Conservation (phyloP, 2,888 invertebrate genomes). For the Stenoptilia bipunctidactyla region DNA sequence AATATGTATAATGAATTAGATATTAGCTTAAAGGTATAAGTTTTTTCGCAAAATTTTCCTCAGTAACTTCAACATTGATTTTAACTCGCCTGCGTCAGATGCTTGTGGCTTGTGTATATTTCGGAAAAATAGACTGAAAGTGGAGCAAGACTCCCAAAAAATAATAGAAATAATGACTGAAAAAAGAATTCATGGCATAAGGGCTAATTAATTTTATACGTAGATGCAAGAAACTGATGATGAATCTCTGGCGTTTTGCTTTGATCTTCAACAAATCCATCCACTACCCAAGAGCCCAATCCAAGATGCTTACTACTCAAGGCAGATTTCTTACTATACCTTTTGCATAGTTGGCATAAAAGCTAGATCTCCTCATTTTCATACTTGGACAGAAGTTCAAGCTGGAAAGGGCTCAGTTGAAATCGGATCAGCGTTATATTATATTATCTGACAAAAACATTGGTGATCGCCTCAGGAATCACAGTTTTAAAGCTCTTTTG, state of each 20-base stretch:
- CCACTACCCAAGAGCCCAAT: constrained; percentile 2
- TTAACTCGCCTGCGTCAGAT: neutral
- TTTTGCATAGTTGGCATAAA: constrained; percentile 1
- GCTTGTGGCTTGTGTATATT: neutral
- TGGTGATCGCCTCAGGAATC: neutral
- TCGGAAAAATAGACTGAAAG: neutral
- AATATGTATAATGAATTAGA: neutral
- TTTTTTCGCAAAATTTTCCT: neutral
- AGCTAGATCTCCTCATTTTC: constrained; percentile 1
- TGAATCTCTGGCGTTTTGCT: neutral
- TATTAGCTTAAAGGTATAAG: neutral
- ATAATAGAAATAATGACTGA: neutral
- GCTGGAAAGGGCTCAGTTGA: neutral
- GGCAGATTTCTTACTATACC: constrained; percentile 2
- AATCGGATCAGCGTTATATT: neutral
- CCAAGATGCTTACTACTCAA: constrained; percentile 1
- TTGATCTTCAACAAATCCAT: constrained; percentile 1
- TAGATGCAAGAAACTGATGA: neutral
- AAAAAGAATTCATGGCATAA: neutral
- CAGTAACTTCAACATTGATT: neutral
- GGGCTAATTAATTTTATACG: neutral
- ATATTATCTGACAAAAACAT: neutral
- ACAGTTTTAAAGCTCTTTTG: neutral
- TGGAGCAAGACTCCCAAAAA: neutral
- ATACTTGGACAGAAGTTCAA: neutral